Base-by-base conservation (phyloP, 2,797 vertebrate species). In the Calcarius lapponicus region DNA sequence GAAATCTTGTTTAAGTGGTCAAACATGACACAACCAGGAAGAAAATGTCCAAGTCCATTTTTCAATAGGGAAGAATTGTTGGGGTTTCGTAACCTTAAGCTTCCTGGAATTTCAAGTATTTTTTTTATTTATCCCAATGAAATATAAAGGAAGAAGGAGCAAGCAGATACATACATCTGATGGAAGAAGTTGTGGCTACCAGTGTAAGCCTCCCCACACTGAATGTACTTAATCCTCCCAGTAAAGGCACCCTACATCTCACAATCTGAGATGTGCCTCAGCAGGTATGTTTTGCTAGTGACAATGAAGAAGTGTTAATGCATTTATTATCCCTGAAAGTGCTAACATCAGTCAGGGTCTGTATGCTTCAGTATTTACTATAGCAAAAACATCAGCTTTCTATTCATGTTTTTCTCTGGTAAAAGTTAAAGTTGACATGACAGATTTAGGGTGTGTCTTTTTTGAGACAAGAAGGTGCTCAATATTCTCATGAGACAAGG, bases 281-380 rank as follows among this genome's bases (percentile, higher is more conserved):
- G 75, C 89, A 94, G 50, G 60, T 57, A 48, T 42, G 43, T 53
- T 94, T 81, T 86, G 48, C 78, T 47, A 86, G 43, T 3, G 15
- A 54, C 57, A 83, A 91, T 91, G 79, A 94, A 78, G 57, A 95
- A 71, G 72, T 86, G 93, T 78, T 91, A 93, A 92, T 50, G 11
- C 62, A 96, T 95, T 92, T 92, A 93, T 83, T 93, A 87, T 16
- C 79, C 45, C 60, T 67, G 29, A 50, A 93, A 82, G 36, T 28
- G 32, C 60, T 51, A 80, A 73, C 64, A 87, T 56, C 70, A 87
- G 50, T 91, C 53, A 92, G 85, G 71, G 64, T 76, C 28, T 12
- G 2, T 58, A 70, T 25, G 25, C 17, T 66, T 36, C 60, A 58
- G 31, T 64, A 73, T 73, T 56, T 73, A 72, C 71, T 74, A 57